Evolutionary conservation across 2,113 vertebrate species (phyloP).

Genomic region (Zonotrichia leucophrys): DNA sequence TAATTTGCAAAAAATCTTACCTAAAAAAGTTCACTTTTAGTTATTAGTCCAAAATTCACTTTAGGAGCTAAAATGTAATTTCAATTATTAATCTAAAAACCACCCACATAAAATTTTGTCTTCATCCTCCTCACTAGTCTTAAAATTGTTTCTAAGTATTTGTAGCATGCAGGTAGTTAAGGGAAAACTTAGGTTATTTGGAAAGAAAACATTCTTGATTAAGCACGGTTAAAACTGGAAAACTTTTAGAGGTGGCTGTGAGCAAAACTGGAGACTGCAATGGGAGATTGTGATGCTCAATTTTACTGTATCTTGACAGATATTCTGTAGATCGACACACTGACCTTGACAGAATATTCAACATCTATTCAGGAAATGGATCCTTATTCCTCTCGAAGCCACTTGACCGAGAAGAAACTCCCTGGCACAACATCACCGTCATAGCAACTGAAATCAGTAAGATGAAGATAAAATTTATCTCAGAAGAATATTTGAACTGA

Average conservation of each 20-base stretch:
- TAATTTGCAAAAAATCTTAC: background rate
- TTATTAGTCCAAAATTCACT: background rate
- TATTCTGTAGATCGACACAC: slow-evolving; percentile 94
- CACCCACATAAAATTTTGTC: background rate
- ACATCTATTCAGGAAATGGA: slow-evolving; percentile 89
- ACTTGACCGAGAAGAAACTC: slow-evolving; percentile 90
- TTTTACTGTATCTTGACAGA: slow-evolving; percentile 72
- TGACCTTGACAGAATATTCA: slow-evolving; percentile 91
- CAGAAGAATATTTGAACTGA: background rate
- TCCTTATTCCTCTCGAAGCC: slow-evolving; percentile 90
- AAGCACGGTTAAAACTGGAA: background rate
- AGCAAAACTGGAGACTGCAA: background rate
- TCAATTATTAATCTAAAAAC: background rate
- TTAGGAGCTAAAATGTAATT: background rate
- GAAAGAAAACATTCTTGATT: background rate
- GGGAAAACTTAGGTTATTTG: background rate
- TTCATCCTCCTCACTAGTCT: background rate
- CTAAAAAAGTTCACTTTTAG: background rate
- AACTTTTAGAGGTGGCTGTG: background rate
- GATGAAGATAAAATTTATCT: slow-evolving; percentile 7
- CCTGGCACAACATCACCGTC: slow-evolving; percentile 95
- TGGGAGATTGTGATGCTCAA: background rate
- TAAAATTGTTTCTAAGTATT: background rate
- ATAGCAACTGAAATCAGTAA: slow-evolving; percentile 94
- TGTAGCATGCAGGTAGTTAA: background rate